Evolutionary conservation across 2,113 vertebrate species (phyloP).

Genomic region (Petrocephalus zakoni): DNA sequence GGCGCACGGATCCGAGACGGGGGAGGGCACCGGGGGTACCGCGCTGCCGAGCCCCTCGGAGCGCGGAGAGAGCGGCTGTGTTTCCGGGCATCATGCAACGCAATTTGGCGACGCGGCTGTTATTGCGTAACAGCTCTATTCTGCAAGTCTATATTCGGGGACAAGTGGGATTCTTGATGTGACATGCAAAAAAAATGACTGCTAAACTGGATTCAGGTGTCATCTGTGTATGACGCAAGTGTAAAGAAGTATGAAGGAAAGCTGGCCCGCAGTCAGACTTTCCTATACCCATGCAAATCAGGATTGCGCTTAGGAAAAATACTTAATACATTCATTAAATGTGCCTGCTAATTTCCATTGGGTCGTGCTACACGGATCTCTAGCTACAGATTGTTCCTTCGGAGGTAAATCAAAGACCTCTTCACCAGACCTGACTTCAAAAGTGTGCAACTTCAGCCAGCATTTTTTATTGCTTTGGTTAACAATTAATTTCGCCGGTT

Average conservation of each 20-base stretch:
- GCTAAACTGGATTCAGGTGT: neutral
- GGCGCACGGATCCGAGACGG: slow-evolving; percentile 43
- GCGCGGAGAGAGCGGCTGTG: neutral
- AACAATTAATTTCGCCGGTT: slow-evolving; percentile 56
- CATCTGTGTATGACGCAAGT: neutral
- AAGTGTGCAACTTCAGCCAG: slow-evolving; percentile 41
- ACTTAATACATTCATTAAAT: neutral
- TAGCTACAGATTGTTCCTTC: neutral
- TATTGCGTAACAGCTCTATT: neutral
- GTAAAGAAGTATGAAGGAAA: neutral
- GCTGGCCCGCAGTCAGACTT: neutral
- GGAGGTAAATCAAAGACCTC: slow-evolving; percentile 24
- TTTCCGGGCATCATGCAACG: neutral
- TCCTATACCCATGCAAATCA: neutral
- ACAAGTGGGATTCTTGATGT: neutral
- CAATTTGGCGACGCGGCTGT: neutral
- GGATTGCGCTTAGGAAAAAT: neutral
- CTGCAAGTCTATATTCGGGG: neutral
- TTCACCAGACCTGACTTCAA: slow-evolving; percentile 33
- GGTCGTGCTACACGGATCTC: neutral
- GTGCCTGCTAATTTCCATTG: neutral
- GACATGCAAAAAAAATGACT: neutral
- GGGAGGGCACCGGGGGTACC: slow-evolving; percentile 11
- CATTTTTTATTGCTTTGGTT: slow-evolving; percentile 48
- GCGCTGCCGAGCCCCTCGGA: neutral